These are phyloP conservation scores for Scelioninae gen. 1 DNA, from an alignment of 2,888 invertebrate species.

Conservation along the genomic window DNA sequence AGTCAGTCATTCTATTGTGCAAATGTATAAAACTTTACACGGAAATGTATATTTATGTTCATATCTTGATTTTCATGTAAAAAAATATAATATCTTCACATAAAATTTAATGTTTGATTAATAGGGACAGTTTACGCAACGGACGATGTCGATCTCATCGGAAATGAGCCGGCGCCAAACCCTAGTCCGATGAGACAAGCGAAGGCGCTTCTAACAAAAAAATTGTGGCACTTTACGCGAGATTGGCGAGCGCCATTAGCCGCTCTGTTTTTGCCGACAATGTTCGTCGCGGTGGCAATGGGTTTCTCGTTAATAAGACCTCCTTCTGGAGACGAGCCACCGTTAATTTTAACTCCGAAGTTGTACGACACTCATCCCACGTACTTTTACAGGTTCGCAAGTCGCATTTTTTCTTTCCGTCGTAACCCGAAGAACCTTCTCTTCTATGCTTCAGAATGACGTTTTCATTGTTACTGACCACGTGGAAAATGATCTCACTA, in stretches of 20 bases:
- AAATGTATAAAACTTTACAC: too few relatives aligned
- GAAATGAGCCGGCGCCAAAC: conserved; percentile 71
- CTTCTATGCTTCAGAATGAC: background rate
- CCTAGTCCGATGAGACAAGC: conserved; percentile 77
- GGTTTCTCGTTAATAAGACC: conserved; percentile 88
- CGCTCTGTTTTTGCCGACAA: conserved; percentile 86
- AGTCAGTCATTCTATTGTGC: too few relatives aligned
- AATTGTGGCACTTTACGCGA: conserved; percentile 86
- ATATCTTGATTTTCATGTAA: too few relatives aligned
- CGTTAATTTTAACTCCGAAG: conserved; percentile 85
- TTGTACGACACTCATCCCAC: conserved; percentile 85
- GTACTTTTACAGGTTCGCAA: conserved; percentile 82
- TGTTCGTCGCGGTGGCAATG: conserved; percentile 89
- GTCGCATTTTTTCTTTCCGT: conserved; percentile 4
- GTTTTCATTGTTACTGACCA: background rate
- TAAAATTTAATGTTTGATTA: conserved; percentile 25
- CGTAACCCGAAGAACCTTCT: background rate
- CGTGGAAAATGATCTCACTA: background rate
- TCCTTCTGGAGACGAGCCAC: conserved; percentile 87
- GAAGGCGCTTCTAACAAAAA: conserved; percentile 86
- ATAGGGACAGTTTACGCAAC: conserved; percentile 41
- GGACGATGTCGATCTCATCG: conserved; percentile 73
- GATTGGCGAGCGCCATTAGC: conserved; percentile 87
- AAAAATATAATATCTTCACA: too few relatives aligned
- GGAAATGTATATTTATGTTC: too few relatives aligned